Conservation (phyloP, 2,113 vertebrate genomes). For the Poeciliopsis retropinna region DNA sequence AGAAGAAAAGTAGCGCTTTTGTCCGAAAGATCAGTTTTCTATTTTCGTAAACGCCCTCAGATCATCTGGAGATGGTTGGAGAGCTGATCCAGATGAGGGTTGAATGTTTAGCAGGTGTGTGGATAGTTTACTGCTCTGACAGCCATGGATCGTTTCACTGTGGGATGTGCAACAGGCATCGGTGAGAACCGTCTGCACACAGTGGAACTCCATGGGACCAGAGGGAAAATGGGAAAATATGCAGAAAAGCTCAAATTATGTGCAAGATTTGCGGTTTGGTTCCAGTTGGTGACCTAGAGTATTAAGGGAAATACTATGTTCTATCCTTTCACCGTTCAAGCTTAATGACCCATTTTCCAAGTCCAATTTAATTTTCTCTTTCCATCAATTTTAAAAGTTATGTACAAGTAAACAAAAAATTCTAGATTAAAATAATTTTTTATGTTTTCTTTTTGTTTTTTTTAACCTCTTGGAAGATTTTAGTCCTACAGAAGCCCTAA, state of each 20-base stretch:
- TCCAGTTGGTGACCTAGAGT: not conserved
- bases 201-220: constrained; percentile 22
- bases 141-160: constrained; percentile 32
- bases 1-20: not conserved
- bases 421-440: too few species aligned
- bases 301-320: not conserved
- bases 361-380: too few species aligned
- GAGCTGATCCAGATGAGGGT: not conserved
- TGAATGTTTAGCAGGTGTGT: constrained; percentile 59
- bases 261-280: not conserved
- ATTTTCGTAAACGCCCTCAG: not conserved
- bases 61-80: not conserved
- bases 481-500: too few species aligned
- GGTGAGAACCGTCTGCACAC: constrained; percentile 38
- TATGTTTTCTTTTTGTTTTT: too few species aligned
- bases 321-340: too few species aligned
- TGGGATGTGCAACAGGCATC: constrained; percentile 42
- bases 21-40: not conserved
- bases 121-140: constrained; percentile 11
- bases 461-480: too few species aligned
- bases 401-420: too few species aligned
- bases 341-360: too few species aligned
- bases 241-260: constrained; percentile 32
- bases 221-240: constrained; percentile 49
- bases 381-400: too few species aligned